Evolutionary conservation across 2,888 invertebrate species (phyloP), one percentile per base, ranked within the genome.

Genomic region (Erpobdella octoculata): DNA sequence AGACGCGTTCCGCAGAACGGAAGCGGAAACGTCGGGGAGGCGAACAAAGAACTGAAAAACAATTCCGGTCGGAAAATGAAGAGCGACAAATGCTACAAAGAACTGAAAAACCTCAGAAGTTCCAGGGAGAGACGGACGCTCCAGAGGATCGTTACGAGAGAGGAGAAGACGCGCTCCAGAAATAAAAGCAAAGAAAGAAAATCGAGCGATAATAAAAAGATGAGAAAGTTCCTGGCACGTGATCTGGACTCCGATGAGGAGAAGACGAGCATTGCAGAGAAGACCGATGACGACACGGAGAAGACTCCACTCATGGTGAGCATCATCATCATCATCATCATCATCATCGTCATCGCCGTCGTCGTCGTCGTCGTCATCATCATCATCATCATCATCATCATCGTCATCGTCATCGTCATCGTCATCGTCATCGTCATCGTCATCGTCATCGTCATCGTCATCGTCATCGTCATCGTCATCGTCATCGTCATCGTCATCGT

Each of bases 341-440:
- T 53, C 15, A 1, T 18, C 15, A 53, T 53, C 15, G 15, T 12
- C 15, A 1, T 12, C 15, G 15, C 8, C 65, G 33, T 36, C 65
- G 37, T 36, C 65, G 8, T 65, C 65, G 37, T 65, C 65, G 8
- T 5, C 65, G 33, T 65, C 5, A 65, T 65, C 65, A 65, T 65
- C 65, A 8, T 65, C 65, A 65, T 65, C 65, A 65, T 65, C 65
- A 65, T 65, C 65, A 65, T 65, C 65, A 65, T 65, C 65, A 65
- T 65, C 65, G 33, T 65, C 65, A 65, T 65, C 37, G 33, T 36
- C 65, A 65, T 35, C 37, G 33, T 31, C 33, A 65, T 35, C 33
- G 8, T 65, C 37, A 31, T 33, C 37, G 3, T 65, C 65, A 66
- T 38, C 66, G 28, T 66, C 66, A 66, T 66, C 41, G 6, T 66